Evolutionary conservation across 2,888 invertebrate genomes (phyloP).

Genomic region (Mayetiola destructor): DNA sequence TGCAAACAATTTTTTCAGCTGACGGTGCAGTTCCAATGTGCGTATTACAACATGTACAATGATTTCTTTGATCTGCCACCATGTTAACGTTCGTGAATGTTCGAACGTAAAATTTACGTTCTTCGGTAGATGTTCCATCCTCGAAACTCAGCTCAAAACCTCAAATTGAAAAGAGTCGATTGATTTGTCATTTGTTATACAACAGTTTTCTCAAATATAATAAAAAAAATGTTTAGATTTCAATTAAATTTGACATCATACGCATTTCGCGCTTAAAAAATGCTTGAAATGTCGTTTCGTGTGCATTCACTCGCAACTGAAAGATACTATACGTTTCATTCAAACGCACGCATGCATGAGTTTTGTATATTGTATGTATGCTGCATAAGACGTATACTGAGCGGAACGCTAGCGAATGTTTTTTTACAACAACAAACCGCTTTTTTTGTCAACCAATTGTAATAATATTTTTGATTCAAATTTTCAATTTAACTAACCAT

Average conservation of each 20-base stretch:
- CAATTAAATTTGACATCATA: not conserved
- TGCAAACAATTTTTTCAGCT: conserved; percentile 47
- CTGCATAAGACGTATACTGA: not conserved
- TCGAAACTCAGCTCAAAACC: conserved; percentile 37
- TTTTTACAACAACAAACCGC: not conserved
- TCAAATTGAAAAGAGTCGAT: conserved; percentile 16
- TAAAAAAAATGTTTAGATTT: not conserved
- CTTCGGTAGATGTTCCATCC: conserved; percentile 39
- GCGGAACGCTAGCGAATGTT: not conserved
- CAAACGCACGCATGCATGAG: not conserved
- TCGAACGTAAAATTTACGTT: conserved; percentile 38
- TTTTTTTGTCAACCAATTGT: not conserved
- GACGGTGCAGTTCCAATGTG: conserved; percentile 58
- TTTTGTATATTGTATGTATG: not conserved
- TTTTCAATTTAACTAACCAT: not conserved
- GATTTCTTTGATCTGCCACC: conserved; percentile 45
- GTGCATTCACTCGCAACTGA: not conserved
- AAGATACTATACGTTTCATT: not conserved
- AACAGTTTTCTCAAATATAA: not conserved
- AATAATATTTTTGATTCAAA: not conserved
- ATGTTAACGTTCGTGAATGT: conserved; percentile 44
- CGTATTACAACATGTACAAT: conserved; percentile 60
- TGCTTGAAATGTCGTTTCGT: too few species aligned
- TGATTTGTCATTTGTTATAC: too few species aligned
- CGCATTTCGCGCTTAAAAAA: conserved; percentile 4